Evolutionary conservation across 2,888 invertebrate genomes (phyloP).

Genomic region (Notodromas monacha): DNA sequence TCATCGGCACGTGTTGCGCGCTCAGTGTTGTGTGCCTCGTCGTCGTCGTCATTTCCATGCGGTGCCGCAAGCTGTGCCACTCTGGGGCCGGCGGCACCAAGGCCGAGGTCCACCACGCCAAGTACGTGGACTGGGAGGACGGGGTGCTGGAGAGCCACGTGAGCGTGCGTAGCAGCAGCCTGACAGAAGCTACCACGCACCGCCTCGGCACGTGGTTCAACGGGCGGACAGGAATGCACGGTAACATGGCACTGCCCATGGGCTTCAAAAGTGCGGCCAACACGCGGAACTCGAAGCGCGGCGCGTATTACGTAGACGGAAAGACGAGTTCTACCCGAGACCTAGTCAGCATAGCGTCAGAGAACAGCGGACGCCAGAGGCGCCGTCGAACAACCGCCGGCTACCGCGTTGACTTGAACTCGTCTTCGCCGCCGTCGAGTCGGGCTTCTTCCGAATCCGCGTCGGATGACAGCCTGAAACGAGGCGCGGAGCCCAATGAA

Average conservation of each 20-base stretch:
- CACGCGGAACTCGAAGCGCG: not conserved
- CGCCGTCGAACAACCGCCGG: not conserved
- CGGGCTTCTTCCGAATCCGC: not conserved
- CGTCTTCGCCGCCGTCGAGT: not conserved
- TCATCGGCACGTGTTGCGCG: constrained; percentile 9
- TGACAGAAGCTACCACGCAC: not conserved
- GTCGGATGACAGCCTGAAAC: too few relatives aligned
- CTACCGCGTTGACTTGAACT: not conserved
- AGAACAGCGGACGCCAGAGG: not conserved
- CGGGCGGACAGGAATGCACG: not conserved
- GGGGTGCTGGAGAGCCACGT: not conserved
- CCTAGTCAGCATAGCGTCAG: not conserved
- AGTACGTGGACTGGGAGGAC: constrained; percentile 4
- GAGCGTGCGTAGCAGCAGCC: not conserved
- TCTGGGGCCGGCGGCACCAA: not conserved
- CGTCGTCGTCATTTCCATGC: constrained; percentile 8
- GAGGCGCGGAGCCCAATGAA: too few relatives aligned
- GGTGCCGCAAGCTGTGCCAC: constrained; percentile 7
- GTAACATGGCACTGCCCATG: not conserved
- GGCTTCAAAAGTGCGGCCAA: not conserved
- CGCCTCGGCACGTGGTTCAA: constrained; percentile 1
- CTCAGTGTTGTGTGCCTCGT: constrained; percentile 8
- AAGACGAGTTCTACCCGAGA: constrained; percentile 1
- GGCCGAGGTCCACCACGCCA: not conserved
- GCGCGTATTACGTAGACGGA: constrained; percentile 1